phyloP scores from a whole-genome alignment of 2,888 invertebrate species.

The Pandemis corylana region DNA sequence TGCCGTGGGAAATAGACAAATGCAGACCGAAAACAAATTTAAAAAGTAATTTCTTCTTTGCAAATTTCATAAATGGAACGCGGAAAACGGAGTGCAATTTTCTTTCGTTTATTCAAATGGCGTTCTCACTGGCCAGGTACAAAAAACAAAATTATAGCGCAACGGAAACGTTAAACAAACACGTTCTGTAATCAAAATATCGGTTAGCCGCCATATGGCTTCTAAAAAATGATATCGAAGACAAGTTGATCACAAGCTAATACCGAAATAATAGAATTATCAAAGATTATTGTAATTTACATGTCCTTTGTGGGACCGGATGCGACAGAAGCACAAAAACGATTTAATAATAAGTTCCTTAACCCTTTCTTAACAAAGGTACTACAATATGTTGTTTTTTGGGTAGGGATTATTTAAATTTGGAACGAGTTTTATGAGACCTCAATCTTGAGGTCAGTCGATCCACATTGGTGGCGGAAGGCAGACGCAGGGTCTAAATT shows the following conservation, averaged over 20 bases:
- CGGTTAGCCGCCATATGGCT: constrained; percentile 56
- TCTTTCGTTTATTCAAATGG: constrained; percentile 39
- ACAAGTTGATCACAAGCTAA: constrained; percentile 80
- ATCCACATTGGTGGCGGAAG: constrained; percentile 66
- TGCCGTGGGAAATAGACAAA: constrained; percentile 82
- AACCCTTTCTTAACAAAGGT: constrained; percentile 83
- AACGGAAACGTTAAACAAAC: constrained; percentile 42
- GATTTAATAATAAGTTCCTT: constrained; percentile 83
- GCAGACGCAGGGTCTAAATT: constrained; percentile 61
- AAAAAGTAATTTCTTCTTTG: constrained; percentile 81
- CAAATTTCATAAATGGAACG: constrained; percentile 51
- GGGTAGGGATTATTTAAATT: constrained; percentile 80
- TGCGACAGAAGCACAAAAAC: constrained; percentile 82
- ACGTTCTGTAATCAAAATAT: constrained; percentile 65
- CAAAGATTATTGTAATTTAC: constrained; percentile 83
- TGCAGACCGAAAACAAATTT: constrained; percentile 84
- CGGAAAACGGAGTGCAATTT: constrained; percentile 41
- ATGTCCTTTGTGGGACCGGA: constrained; percentile 81
- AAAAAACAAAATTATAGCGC: constrained; percentile 34
- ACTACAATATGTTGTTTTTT: constrained; percentile 80
- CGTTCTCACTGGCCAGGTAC: constrained; percentile 32
- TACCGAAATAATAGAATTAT: constrained; percentile 82
- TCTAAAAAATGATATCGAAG: constrained; percentile 61
- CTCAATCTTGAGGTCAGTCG: constrained; percentile 77
- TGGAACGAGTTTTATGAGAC: constrained; percentile 76